Evolutionary conservation across 2,888 invertebrate species (phyloP), one percentile per base, ranked within the genome.

Genomic region (Lucinisca nassula): DNA sequence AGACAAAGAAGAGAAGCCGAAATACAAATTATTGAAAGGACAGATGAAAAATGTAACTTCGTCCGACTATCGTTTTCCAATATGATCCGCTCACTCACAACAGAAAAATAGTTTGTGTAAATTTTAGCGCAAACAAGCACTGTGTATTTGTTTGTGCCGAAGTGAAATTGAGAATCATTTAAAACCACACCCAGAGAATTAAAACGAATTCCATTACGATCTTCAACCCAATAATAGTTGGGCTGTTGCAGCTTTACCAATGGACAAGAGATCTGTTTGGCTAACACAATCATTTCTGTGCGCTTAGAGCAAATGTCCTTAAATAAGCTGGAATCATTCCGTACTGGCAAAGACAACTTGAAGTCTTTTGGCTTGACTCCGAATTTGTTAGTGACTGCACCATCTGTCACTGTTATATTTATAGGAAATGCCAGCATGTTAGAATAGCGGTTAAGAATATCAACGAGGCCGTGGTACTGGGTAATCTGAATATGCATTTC

Each of bases 1-100:
- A 88, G 80, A 77, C 80, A 83, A 17, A 74, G 10, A 3, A 88
- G 49, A 0, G 88, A 88, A 14, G 82, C 38, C 0, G 77, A 49
- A 6, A 75, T 58, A 32, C 58, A 81, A 1, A 83, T 70, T 6
- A 89, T 21, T 32, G 84, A 83, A 1, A 89, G n/a, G 8, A 86
- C 10, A 8, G 30, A 12, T 17, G 17, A 45, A 17, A 17, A 8
- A 45, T 45, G 8, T 45, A 17, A 17, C 17, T 45, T 12, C 45
- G 45, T 45, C 17, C 45, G 8, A 12, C 10, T 45, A 12, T 45
- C 8, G 17, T 12, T 45, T 45, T 45, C 17, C 10, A 24, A 8
- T 2, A 4, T 8, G 4, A 3, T 61, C 27, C 12, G 10, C 6
- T 61, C 1, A 12, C 30, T 27, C 6, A 61, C 14, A n/a, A n/a